Conservation (phyloP, 2,888 invertebrate species). For the Neoscelio sp. region DNA sequence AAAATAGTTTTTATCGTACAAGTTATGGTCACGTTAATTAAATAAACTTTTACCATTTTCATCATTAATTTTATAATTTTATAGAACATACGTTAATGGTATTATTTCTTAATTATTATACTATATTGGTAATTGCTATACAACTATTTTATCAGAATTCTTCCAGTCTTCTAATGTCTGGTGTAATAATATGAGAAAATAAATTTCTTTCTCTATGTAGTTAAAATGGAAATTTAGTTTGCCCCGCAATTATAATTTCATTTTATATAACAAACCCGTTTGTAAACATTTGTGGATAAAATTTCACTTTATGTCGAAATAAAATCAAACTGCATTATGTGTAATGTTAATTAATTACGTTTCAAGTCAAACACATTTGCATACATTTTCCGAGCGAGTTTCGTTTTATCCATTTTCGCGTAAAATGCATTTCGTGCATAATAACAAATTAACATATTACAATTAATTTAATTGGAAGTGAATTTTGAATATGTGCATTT, state of each 20-base stretch:
- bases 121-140: too few relatives aligned
- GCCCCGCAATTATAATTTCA: conserved; percentile 29
- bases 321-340: conserved; percentile 30
- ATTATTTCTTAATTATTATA: too few relatives aligned
- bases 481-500: not conserved
- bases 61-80: too few relatives aligned
- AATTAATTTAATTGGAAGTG: not conserved
- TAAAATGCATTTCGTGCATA: conserved; percentile 1
- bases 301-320: conserved; percentile 10
- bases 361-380: conserved; percentile 30
- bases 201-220: too few relatives aligned
- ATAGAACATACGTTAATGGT: too few relatives aligned
- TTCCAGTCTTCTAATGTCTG: too few relatives aligned
- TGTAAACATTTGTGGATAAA: conserved; percentile 35
- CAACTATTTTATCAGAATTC: too few relatives aligned
- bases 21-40: too few relatives aligned
- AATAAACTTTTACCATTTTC: too few relatives aligned
- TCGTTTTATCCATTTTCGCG: not conserved
- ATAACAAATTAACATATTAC: conserved; percentile 15
- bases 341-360: conserved; percentile 34
- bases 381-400: not conserved
- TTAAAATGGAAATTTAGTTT: not conserved
- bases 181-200: too few relatives aligned
- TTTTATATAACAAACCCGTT: conserved; percentile 17
- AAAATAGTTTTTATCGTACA: too few relatives aligned